These are phyloP conservation scores for Mionectes macconnelli DNA, from an alignment of 2,113 vertebrate species.

Conservation along the genomic window DNA sequence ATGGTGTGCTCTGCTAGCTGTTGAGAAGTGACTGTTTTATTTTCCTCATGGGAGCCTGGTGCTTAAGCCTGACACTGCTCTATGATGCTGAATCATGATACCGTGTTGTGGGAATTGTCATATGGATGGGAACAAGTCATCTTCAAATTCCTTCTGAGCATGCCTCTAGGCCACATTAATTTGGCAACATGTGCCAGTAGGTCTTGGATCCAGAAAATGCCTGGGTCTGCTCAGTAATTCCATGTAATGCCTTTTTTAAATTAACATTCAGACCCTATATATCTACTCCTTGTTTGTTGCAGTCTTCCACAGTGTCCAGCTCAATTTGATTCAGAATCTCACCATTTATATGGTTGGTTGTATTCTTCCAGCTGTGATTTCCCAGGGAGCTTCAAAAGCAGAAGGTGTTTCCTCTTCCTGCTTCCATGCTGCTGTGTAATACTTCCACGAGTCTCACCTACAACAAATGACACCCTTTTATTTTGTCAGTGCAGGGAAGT, in stretches of 20 bases:
- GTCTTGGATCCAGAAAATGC: not conserved
- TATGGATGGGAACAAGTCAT: not conserved
- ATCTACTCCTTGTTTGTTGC: not conserved
- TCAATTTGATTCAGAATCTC: not conserved
- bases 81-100: not conserved
- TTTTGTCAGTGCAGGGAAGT: not conserved
- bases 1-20: not conserved
- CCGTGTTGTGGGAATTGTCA: not conserved
- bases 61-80: not conserved
- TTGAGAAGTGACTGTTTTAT: not conserved
- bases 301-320: not conserved
- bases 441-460: not conserved
- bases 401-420: not conserved
- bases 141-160: not conserved
- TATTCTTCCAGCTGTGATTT: not conserved
- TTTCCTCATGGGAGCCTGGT: not conserved
- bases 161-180: not conserved
- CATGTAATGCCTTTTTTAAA: not conserved
- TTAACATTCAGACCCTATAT: not conserved
- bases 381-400: not conserved
- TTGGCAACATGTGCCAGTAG: rapidly evolving
- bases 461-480: not conserved
- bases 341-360: not conserved
- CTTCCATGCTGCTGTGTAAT: not conserved
- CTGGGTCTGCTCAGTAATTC: not conserved